Conservation (phyloP, 2,797 vertebrate genomes). For the Bucorvus abyssinicus region DNA sequence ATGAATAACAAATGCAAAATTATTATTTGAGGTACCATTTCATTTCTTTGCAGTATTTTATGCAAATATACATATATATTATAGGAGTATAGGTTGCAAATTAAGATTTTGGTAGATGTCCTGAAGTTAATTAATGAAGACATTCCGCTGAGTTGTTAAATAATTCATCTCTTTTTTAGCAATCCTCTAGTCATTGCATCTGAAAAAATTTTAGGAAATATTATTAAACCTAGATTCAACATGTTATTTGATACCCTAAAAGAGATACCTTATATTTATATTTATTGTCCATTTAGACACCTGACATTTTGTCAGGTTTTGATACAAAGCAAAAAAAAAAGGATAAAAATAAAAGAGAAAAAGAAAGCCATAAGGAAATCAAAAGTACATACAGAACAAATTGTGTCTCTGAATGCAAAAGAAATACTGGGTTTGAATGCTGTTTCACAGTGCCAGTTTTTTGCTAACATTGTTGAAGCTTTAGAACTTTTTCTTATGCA, state of each 20-base stretch:
- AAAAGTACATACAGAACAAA: background rate
- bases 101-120: background rate
- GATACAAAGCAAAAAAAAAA: background rate
- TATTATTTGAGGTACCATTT: background rate
- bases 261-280: background rate
- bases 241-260: background rate
- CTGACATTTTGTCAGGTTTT: background rate
- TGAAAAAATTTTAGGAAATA: conserved; percentile 24
- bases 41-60: background rate
- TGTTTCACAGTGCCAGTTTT: background rate
- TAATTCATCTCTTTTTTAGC: background rate
- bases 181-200: conserved; percentile 3
- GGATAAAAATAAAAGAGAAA: background rate
- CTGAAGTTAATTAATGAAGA: conserved; percentile 28
- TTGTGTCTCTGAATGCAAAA: background rate
- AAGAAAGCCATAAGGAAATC: background rate
- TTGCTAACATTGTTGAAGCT: background rate
- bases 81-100: background rate
- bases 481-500: background rate
- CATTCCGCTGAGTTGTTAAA: background rate
- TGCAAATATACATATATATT: background rate
- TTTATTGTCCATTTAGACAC: background rate
- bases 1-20: background rate
- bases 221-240: background rate
- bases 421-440: background rate